Base-by-base conservation (phyloP, 2,888 invertebrate genomes). In the Allolobophora icterica region DNA sequence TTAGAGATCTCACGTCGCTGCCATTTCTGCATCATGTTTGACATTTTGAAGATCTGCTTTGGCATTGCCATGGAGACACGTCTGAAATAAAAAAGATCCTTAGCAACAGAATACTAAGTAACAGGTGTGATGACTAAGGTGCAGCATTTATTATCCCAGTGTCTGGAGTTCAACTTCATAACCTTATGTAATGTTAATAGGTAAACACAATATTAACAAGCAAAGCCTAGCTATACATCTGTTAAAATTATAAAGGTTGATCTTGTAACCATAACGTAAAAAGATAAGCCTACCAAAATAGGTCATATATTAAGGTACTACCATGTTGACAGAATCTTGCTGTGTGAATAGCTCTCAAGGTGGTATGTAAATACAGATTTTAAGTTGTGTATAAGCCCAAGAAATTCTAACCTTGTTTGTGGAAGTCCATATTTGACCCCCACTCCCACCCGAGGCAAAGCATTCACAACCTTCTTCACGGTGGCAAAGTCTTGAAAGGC, bases 21-120 rank as follows among this genome's bases (percentile, higher is more conserved):
- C 99, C 99, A 99, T 96, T 99, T 98, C 96, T 99, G 98, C 90
- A 99, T 99, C 99, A 99, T 99, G 96, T 99, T 99, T 40, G 99
- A 99, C 96, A 98, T 98, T 94, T 99, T 97, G 98, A 99, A 99
- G 94, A 99, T 96, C 95, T 99, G 99, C 30, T 99, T 97, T 0
- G 99, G 99, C 3, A 99, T 98, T 98, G 99, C 99, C 97, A 99
- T 98, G 30, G 99, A 99, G 89, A 99, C 99, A 92, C 99, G 97
- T 94, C 98, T 97, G 95, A 2, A 90, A 91, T 11, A 71, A 71
- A 71, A 0, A 71, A 71, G n/a, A 71, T 71, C 71, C 71, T 71
- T 71, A n/a, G n/a, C 71, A 71, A n/a, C 71, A 71, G 71, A 71
- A 71, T n/a, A 30, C 71, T 5, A 6, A n/a, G n/a, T 11, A 71